Base-by-base conservation (phyloP, 2,113 vertebrate genomes). In the Pteruthius melanotis region DNA sequence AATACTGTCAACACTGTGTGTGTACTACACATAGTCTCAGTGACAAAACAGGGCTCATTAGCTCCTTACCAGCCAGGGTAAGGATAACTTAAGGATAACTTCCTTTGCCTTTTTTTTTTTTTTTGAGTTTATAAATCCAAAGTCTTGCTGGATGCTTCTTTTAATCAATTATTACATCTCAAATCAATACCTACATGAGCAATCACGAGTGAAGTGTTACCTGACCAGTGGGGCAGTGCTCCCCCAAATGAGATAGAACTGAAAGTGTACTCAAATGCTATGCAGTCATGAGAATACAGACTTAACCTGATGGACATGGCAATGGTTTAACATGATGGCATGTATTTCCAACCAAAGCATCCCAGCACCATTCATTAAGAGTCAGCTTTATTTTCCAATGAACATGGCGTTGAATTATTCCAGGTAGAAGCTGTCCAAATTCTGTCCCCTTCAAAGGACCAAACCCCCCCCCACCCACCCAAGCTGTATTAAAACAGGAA, bases 311-410 rank as follows among this genome's bases (percentile, higher is more conserved):
- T 98, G 98, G 97, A 98, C 93, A 99, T 99, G 98, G 95, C 82
- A 95, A 99, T 99, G 98, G 97, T 96, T 95, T 94, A 97, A 98
- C 97, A 97, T 97, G 98, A 99, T 98, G 98, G 96, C 37, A 94
- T 97, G 74, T 92, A 93, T 75, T 60, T 97, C 94, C 96, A 97
- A 93, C 85, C 90, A 95, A 95, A 93, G 75, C 88, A 94, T 70
- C 68, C 90, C 93, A 93, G 90, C 74, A 96, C 57, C 83, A 11
- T 66, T 93, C 5, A 0, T 70, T 95, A 95, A 86, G 74, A 95
- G 52, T 90, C 37, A 71, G 93, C 94, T 92, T 94, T 96, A 3
- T 83, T 23, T 82, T 77, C 74, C 90, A 94, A 56, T 52, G 92
- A 96, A 88, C 53, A 33, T 70, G 89, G 78, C 0, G 23, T 91